Conservation (phyloP, 2,113 vertebrate genomes). For the Empidonax alnorum region DNA sequence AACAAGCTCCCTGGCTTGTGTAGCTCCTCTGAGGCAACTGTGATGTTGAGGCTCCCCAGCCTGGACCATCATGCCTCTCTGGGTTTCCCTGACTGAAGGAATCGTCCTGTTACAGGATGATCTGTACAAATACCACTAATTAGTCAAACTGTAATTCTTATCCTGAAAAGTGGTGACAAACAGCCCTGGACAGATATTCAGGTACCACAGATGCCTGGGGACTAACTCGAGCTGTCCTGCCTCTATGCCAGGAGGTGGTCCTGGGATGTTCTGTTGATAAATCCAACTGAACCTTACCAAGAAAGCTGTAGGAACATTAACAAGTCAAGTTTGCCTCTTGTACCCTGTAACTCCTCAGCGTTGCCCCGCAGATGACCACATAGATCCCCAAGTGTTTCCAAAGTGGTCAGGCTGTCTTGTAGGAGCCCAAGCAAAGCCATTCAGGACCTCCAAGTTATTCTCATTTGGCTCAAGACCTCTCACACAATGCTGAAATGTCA, state of each 20-base stretch:
- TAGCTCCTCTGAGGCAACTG: not conserved
- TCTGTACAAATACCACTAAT: conserved; percentile 2
- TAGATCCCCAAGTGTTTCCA: not conserved
- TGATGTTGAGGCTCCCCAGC: not conserved
- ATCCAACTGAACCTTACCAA: not conserved
- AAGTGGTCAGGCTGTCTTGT: fast-evolving
- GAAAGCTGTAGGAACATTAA: not conserved
- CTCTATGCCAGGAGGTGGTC: not conserved
- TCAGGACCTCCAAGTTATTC: not conserved
- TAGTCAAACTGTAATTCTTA: not conserved
- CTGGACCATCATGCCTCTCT: not conserved
- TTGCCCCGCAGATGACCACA: not conserved
- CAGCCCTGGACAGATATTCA: not conserved
- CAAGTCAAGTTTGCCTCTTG: not conserved
- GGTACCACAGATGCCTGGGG: not conserved
- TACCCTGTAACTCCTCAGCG: not conserved
- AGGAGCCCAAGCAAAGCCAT: not conserved
- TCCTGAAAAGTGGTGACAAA: conserved; percentile 37
- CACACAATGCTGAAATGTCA: not conserved
- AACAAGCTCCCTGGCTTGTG: not conserved
- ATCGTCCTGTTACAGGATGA: not conserved
- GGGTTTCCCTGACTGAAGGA: conserved; percentile 4
- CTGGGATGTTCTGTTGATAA: not conserved
- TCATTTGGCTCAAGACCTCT: not conserved
- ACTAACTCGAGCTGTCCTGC: not conserved